These are phyloP conservation scores for Minunthozetes semirufus DNA, from an alignment of 2,888 invertebrate species.

Conservation along the genomic window DNA sequence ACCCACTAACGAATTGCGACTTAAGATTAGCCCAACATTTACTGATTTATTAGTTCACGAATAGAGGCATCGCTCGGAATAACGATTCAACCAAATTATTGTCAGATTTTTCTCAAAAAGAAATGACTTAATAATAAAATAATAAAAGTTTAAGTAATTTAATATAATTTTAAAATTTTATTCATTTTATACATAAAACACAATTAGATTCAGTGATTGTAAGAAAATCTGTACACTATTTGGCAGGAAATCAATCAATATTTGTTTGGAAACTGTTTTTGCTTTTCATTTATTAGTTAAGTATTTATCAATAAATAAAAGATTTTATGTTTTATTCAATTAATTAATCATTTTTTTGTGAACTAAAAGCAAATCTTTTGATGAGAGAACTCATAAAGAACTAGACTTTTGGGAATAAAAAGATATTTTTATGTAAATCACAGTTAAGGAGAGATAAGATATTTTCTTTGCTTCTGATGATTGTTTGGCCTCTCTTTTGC, in stretches of 20 bases:
- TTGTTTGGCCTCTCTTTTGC: constrained; percentile 27
- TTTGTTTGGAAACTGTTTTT: background rate
- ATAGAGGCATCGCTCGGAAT: background rate
- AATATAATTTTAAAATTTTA: constrained; percentile 3
- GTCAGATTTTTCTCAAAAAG: background rate
- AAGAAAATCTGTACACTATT: constrained; percentile 22
- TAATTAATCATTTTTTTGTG: background rate
- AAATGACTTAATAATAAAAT: background rate
- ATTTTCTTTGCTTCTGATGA: constrained; percentile 1
- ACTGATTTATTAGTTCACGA: constrained; percentile 9
- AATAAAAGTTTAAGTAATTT: background rate
- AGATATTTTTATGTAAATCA: constrained; percentile 26
- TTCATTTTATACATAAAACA: constrained; percentile 18
- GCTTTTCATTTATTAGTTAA: background rate
- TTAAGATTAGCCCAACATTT: background rate
- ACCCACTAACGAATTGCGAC: background rate
- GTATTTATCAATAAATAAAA: constrained; percentile 27
- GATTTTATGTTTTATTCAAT: background rate
- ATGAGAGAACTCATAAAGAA: too few species aligned
- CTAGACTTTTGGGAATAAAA: constrained; percentile 24
- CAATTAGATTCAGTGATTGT: constrained; percentile 11
- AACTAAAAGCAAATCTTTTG: background rate
- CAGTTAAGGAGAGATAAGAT: constrained; percentile 23
- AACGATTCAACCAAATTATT: background rate
- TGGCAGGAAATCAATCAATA: constrained; percentile 14